Evolutionary conservation across 2,888 invertebrate species (phyloP).

Genomic region (Villa cingulata): DNA sequence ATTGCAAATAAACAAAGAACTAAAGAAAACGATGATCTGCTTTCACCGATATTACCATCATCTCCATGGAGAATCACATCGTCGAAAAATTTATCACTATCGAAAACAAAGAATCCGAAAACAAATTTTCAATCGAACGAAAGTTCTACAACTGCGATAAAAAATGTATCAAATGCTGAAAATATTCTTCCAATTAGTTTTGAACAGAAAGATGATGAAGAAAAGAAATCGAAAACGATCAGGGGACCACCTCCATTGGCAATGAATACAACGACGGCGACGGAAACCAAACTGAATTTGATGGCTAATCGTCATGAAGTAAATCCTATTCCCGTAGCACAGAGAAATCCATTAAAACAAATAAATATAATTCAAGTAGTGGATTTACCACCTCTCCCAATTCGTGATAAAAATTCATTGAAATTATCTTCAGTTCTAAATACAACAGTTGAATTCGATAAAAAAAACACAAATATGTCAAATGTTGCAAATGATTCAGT

Average conservation of each 20-base stretch:
- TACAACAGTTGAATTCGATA: no score
- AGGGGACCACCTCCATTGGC: no score
- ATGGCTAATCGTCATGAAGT: background rate
- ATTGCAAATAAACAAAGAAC: background rate
- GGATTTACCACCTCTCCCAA: conserved; percentile 16
- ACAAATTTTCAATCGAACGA: no score
- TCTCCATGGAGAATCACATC: background rate
- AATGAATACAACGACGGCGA: background rate
- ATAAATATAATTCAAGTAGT: conserved; percentile 29
- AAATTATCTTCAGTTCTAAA: background rate
- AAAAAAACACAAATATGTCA: no score
- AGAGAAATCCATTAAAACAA: conserved; percentile 26
- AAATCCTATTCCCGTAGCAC: conserved; percentile 11
- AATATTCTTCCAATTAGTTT: conserved; percentile 21
- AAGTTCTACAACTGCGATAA: background rate
- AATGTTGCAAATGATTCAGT: background rate
- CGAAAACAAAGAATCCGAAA: no score
- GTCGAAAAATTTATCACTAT: background rate
- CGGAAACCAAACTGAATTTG: background rate
- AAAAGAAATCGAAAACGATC: background rate
- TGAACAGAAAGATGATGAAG: no score
- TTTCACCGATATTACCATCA: background rate
- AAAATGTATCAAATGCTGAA: conserved; percentile 22
- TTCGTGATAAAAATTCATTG: background rate
- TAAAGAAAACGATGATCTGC: background rate